Base-by-base conservation (phyloP, 2,888 invertebrate genomes). In the Synanthedon myopaeformis region DNA sequence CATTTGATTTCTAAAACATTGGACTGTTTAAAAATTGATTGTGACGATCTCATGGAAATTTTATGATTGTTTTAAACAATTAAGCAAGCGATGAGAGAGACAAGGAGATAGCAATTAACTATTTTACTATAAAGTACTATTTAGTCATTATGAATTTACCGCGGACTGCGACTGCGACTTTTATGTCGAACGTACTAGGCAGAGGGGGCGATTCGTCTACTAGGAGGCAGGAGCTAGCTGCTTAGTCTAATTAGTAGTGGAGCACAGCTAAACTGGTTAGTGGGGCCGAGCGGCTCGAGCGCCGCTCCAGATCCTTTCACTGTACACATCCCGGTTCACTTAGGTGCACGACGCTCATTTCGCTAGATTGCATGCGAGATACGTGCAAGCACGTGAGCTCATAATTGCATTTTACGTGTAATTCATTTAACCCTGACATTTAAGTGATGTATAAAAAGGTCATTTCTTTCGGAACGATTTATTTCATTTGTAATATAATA, bases 221-320 rank as follows among this genome's bases (percentile, higher is more conserved):
- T 35, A 58, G 57, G 59, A 51, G 50, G 67, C 72, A 68, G 69
- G 59, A 51, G 48, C 67, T 72, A 68, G 69, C 67, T 76, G 74
- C 74, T 82, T 74, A 76, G 72, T 76, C 77, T 85, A 84, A 85
- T 84, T 82, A 82, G 78, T 78, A 74, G 76, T 74, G 70, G 70
- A 74, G 74, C 70, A 69, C 65, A 69, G 70, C 72, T 82, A 79
- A 82, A 79, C 77, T 73, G 72, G 74, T 82, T 83, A 52, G 28
- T 64, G 62, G 63, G 54, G 62, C 59, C 57, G 55, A 56, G 52
- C 57, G 52, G 58, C 52, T 52, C 51, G 52, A 45, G 50, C 56
- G 57, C 56, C 53, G 58, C 59, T 57, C 53, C 56, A 56, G 58
- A 48, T 53, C 54, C 53, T 60, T 67, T 65, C 62, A 63, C 69